Evolutionary conservation across 2,113 vertebrate species (phyloP), one percentile per base, ranked within the genome.

Genomic region (Cebus imitator): DNA sequence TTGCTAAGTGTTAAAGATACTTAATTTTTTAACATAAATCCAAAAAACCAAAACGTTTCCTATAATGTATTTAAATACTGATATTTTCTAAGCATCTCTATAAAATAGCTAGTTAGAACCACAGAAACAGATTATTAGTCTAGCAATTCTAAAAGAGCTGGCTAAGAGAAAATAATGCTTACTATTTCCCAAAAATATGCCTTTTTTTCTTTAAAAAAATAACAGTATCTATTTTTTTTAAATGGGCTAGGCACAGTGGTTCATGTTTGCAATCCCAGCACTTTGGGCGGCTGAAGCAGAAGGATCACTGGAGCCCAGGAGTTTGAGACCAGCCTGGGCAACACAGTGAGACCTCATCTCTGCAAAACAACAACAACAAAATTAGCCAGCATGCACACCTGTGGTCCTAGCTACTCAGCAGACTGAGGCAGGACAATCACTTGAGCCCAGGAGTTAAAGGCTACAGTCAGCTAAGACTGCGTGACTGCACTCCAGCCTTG

Each of bases 1-100:
- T 96, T 96, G 64, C 87, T 94, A 95, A 96, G 37, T 90, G 58
- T 57, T 90, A 90, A 83, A 91, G 40, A 91, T 57, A 92, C 10
- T 70, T 91, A 84, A 64, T 57, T 85, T 83, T 66, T 83, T 37
- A 95, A 35, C 40, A 89, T 90, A 92, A 73, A 84, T 55, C 81
- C 61, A 14, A 32, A 66, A 78, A 58, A 72, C 30, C 52, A 96
- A 91, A 81, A 92, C n/a, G 68, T 21, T 37, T 93, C 75, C 45
- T 93, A 93, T 95, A 95, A 85, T 95, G 78, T 73, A 76, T 85
- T 52, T 68, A 27, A 94, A 92, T 45, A 10, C 50, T 91, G 14
- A 87, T 61, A 76, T 94, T 95, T 92, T 84, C 92, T 96, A 96
- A 94, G 45, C 35, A 78, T 64, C 35, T 94, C 70, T 91, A 68